Conservation (phyloP, 2,888 invertebrate species). For the Apocheima hispidaria region DNA sequence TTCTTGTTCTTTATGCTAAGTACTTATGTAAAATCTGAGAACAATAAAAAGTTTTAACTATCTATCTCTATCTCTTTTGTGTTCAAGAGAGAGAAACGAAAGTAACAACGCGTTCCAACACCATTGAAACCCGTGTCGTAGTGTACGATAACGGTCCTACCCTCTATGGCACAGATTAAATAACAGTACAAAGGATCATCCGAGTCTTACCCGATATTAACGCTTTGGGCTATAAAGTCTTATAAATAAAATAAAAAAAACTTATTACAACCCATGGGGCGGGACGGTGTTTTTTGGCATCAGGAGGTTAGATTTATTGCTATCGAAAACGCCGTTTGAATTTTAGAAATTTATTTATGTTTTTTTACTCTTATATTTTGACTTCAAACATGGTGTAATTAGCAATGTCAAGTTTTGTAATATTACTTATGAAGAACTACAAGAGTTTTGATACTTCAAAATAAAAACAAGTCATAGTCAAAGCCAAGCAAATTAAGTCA, state of each 20-base stretch:
- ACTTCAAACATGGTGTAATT: no score
- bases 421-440: no score
- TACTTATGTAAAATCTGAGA: no score
- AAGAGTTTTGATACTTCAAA: no score
- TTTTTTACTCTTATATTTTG: no score
- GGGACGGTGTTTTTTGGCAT: constrained; percentile 60
- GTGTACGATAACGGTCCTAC: not conserved
- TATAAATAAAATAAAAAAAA: constrained; percentile 78
- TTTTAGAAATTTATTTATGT: no score
- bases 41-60: no score
- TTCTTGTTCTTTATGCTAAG: no score
- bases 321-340: constrained; percentile 12
- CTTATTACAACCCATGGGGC: constrained; percentile 73
- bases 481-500: no score
- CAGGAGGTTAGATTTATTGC: constrained; percentile 54
- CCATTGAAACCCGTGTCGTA: not conserved
- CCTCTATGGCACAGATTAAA: constrained; percentile 11
- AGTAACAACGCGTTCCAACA: not conserved
- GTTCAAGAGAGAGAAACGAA: not conserved
- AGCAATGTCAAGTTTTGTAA: no score
- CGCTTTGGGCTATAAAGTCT: constrained; percentile 75
- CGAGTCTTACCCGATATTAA: constrained; percentile 80
- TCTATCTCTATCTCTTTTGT: no score
- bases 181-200: constrained; percentile 66
- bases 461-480: no score